Evolutionary conservation across 2,113 vertebrate genomes (phyloP), one percentile per base, ranked within the genome.

Genomic region (Acanthochromis polyacanthus): DNA sequence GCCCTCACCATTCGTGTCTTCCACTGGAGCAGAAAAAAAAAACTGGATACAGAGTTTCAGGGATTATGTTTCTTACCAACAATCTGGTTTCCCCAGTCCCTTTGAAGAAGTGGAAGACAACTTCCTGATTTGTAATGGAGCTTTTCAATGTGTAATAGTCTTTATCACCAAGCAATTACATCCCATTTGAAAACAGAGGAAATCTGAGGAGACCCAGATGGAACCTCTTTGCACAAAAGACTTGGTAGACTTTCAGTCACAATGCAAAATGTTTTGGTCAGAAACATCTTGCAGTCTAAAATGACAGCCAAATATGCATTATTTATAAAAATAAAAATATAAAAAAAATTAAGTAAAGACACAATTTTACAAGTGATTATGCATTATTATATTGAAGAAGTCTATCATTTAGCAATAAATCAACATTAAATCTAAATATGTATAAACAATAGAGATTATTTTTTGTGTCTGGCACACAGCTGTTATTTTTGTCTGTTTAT

Each of bases 121-220:
- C 0, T 9, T 59, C 48, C 10, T 72, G 20, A 67, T 64, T 70
- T 32, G 40, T 43, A 74, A 68, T 77, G 61, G 66, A 45, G 45
- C 60, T 7, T 2, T 75, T 80, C 64, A 65, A 43, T 2, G 23
- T 19, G n/a, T 81, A 80, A 80, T 23, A 38, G 22, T 52, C n/a
- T 14, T 45, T 74, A 64, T 72, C 1, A 77, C 15, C 2, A 25
- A 14, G 45, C 17, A 56, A 68, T 67, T 59, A 22, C 12, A 71
- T 62, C n/a, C 15, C 16, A 62, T 58, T 20, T 36, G n/a, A 71
- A 46, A 59, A 4, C 7, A 62, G 10, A 73, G 48, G 23, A 12
- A 65, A 71, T 16, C 53, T 53, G 15, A 78, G 40, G 79, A 74
- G 53, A 80, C 38, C 46, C 79, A 85, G 22, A 80, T 62, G 57